Base-by-base conservation (phyloP, 2,888 invertebrate genomes). In the Aphelenchoides bicaudatus region DNA sequence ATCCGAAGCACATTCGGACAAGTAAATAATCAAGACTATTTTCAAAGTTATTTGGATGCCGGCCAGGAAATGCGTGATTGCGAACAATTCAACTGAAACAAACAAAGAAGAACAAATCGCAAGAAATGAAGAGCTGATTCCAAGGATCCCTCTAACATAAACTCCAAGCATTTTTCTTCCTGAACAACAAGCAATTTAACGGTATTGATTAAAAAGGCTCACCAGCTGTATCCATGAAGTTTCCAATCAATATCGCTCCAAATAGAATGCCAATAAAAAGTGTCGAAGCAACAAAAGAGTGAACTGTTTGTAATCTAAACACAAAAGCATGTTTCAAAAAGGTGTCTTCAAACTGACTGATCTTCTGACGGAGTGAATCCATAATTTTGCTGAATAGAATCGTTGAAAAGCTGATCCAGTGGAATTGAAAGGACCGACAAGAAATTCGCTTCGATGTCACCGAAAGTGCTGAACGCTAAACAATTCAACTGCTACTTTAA, bases 1-100 rank as follows among this genome's bases (percentile, higher is more conserved):
- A n/a, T n/a, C n/a, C n/a, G n/a, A n/a, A 38, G 66, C 61, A 47
- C 72, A 73, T 57, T 73, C 73, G 5, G 73, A 69, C 25, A 73
- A 56, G 59, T 73, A 73, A 39, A 73, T 68, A 31, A 71, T 65
- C 13, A 73, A 50, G 27, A 71, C 71, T 2, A 65, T 67, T 31
- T 70, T 68, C 3, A n/a, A n/a, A n/a, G n/a, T n/a, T n/a, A n/a
- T n/a, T n/a, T n/a, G n/a, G n/a, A n/a, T 38, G 8, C 73, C 73
- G 19, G 71, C 63, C 10, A 72, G 54, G n/a, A 73, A 54, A 49
- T 73, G 73, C 0, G 71, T 71, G 19, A 73, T 23, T 16, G 72
- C 63, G 50, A 66, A 73, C 3, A 73, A 51, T 55, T 73, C 73
- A 39, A 66, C 66, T 13, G 66, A 62, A 28, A 60, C 61, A 10